These are phyloP conservation scores for Jordanella pulchra DNA, from an alignment of 2,797 vertebrate genomes.

Conservation along the genomic window DNA sequence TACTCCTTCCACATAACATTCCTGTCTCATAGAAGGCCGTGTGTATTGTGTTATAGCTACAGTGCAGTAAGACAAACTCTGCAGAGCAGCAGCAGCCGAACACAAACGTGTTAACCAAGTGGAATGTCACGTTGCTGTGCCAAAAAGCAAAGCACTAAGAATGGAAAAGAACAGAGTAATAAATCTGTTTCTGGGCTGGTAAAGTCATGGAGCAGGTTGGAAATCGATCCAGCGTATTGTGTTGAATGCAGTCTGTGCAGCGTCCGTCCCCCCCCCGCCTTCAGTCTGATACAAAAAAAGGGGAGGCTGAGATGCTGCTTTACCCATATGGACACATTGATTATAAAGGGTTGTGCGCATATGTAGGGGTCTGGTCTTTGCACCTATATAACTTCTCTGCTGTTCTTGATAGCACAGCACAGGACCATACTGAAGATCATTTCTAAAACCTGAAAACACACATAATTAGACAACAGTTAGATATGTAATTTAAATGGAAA, in stretches of 20 bases:
- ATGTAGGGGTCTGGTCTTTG: constrained; percentile 25
- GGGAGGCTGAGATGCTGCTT: constrained; percentile 31
- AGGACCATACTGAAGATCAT: constrained; percentile 99
- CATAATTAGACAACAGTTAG: not conserved
- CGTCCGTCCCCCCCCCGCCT: constrained; percentile 29
- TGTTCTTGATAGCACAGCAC: constrained; percentile 94
- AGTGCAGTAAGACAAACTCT: constrained; percentile 17
- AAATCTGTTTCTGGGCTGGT: constrained; percentile 50
- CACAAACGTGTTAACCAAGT: constrained; percentile 26
- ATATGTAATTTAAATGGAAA: not conserved
- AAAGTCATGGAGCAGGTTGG: constrained; percentile 31
- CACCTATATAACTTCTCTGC: constrained; percentile 89
- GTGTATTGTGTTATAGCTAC: constrained; percentile 3
- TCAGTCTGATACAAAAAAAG: constrained; percentile 29
- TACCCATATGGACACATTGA: constrained; percentile 39
- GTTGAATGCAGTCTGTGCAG: constrained; percentile 41
- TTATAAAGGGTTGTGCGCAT: constrained; percentile 36
- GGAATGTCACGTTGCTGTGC: constrained; percentile 53
- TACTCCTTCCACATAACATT: constrained; percentile 58
- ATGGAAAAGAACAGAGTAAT: constrained; percentile 11
- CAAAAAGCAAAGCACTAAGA: constrained; percentile 35
- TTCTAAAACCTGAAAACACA: constrained; percentile 87
- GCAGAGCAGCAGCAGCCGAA: constrained; percentile 29
- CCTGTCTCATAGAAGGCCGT: constrained; percentile 48
- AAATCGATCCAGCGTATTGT: constrained; percentile 53